Percentiles rank a stretch among this genome's conserved stretches.
phyloP scores from a whole-genome alignment of 2,797 vertebrate species.

The Ficedula albicollis region DNA sequence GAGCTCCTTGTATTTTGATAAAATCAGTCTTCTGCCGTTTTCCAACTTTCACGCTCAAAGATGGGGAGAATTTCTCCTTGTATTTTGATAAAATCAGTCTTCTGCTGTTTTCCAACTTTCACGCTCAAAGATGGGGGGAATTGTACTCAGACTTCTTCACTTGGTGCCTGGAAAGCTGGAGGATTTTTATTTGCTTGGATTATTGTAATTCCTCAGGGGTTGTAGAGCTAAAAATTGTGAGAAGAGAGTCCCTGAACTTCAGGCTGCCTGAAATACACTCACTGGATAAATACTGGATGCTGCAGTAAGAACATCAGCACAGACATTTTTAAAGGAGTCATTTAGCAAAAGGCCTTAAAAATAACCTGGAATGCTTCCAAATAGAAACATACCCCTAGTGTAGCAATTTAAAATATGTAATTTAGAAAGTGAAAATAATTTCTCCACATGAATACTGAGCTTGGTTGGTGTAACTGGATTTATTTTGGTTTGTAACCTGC shows the following conservation, averaged over 20 bases:
- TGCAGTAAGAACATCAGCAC: accelerated
- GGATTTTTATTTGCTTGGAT: not conserved
- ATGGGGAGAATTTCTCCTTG: not conserved
- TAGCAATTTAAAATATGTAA: not conserved
- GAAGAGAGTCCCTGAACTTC: not conserved
- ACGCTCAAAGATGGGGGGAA: accelerated
- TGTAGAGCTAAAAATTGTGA: not conserved
- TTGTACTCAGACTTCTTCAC: not conserved
- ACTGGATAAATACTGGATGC: not conserved
- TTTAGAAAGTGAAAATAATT: not conserved
- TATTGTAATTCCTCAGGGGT: not conserved
- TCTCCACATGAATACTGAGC: accelerated
- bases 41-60: accelerated
- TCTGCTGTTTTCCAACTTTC: accelerated
- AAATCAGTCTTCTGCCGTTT: not conserved
- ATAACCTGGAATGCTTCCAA: not conserved
- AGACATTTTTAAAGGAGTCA: not conserved
- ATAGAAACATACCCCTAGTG: not conserved
- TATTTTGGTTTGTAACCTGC: not conserved
- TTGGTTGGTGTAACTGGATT: not conserved
- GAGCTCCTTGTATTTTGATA: not conserved
- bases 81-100: not conserved
- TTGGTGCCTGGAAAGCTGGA: not conserved
- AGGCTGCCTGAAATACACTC: not conserved
- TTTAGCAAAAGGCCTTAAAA: not conserved